Evolutionary conservation across 2,888 invertebrate genomes (phyloP), one percentile per base, ranked within the genome.

Genomic region (Rotaria sp.): DNA sequence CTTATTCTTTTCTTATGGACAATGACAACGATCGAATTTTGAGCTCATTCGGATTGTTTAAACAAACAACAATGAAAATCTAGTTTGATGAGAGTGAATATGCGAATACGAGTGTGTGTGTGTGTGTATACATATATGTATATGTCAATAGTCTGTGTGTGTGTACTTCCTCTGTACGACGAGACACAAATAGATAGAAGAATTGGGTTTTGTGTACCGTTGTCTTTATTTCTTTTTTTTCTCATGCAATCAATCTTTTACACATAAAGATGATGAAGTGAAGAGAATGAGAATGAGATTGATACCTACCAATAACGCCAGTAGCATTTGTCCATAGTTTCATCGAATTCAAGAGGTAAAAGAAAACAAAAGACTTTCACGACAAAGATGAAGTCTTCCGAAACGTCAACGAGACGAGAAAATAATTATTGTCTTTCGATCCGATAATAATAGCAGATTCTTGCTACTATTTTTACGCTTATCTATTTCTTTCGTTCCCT

Each of bases 171-270:
- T 67, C 35, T 67, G 18, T 67, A 35, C 67, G 67, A 67, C 67
- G 67, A 67, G 67, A 67, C 67, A 67, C 67, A 67, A 67, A 67
- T 67, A 67, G 67, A 67, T 67, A 67, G 67, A 67, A 67, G 67
- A 67, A 67, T 67, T 67, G 67, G 67, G 67, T 67, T 67, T 67
- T 67, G 67, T 67, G 67, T 67, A 67, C 67, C 35, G 35, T 67
- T 35, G 67, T 67, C 67, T 67, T 67, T 67, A 67, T 67, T 67
- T 67, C 52, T 52, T 52, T 11, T 52, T 24, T 5, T 52, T 52
- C 67, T 67, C 67, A 67, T 67, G 67, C 67, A 67, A 67, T 67
- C 67, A 67, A 67, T 67, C 35, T 35, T 18, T 21, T 38, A 67
- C 21, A 67, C 67, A 67, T 67, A 35, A 21, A 67, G 35, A 67